Base-by-base conservation (phyloP, 2,797 vertebrate genomes). In the Clarias platycephalus region DNA sequence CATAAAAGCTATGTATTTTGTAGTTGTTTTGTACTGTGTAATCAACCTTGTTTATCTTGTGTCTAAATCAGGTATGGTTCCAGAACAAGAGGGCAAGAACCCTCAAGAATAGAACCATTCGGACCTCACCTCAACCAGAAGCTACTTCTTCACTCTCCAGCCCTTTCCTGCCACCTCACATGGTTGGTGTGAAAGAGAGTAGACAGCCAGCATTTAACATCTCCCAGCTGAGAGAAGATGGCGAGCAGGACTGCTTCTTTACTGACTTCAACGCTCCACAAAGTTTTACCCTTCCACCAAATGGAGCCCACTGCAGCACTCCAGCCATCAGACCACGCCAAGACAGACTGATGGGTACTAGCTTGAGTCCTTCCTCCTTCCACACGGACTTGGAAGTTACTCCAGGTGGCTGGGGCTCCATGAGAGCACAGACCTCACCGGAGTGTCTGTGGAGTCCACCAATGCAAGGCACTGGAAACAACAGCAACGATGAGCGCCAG, bases 1-100 rank as follows among this genome's bases (percentile, higher is more conserved):
- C 12, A 18, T 26, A 7, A 40, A 62, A 76, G 4, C n/a, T 37
- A 2, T 62, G 1, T 44, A 6, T 49, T 64, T 64, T 49, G 40
- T 28, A 5, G 8, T 28, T 78, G 31, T 62, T 64, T 8, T 64
- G 16, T 64, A 60, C 4, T 44, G 22, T 6, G n/a, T 72, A 34
- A 83, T 58, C 72, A 72, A 88, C 84, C 60, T 55, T 68, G n/a
- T 12, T 26, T 55, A 8, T 67, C 64, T 9, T 85, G 83, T 28
- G n/a, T 71, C 18, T 86, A 53, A 63, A 76, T 28, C 86, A 91
- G 90, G 90, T 91, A 26, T 91, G 91, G 91, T 91, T 91, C 79
- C 89, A 91, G 84, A 91, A 91, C 85, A 91, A 89, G 60, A 89
- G 91, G 66, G 91, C 91, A 85, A 89, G 91, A 87, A 91, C 89